Base-by-base conservation (phyloP, 2,888 invertebrate species). In the Ptycholaimellus sp. region DNA sequence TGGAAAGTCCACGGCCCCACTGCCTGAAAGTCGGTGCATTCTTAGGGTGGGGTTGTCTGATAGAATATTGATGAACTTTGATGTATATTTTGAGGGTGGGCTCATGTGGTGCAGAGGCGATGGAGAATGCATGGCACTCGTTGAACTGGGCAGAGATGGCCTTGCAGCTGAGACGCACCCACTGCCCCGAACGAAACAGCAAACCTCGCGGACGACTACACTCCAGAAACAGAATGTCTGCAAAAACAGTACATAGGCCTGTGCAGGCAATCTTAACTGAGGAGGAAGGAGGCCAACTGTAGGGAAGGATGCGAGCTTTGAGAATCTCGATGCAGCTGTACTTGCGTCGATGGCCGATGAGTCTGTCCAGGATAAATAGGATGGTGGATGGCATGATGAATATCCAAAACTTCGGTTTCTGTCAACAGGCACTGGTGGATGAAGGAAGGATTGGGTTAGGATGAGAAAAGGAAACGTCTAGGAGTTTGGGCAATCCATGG, bases 1-100 rank as follows among this genome's bases (percentile, higher is more conserved):
- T 87, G 85, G 85, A 85, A 90, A 0, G 87, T 87, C 85, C 85
- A 87, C 0, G 85, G 85, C 0, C 87, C 75, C 54, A 57, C 49
- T 3, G 54, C 56, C 46, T 50, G 34, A 25, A 28, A 28, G 11
- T n/a, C n/a, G n/a, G n/a, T n/a, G n/a, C n/a, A n/a, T n/a, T n/a
- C n/a, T n/a, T n/a, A n/a, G n/a, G n/a, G n/a, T n/a, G n/a, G n/a
- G n/a, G n/a, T n/a, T n/a, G n/a, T n/a, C n/a, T n/a, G n/a, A n/a
- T n/a, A n/a, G n/a, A n/a, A n/a, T n/a, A n/a, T n/a, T n/a, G n/a
- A n/a, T n/a, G n/a, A n/a, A n/a, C 74, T 57, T 87, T 90, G 46
- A 90, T 87, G 57, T 87, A 87, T 52, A 85, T 80, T 3, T 83
- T 82, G 11, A 90, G 67, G 59, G 73, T 81, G 60, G 83, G 82